Base-by-base conservation (phyloP, 2,888 invertebrate genomes). In the Drosophila koepferae region DNA sequence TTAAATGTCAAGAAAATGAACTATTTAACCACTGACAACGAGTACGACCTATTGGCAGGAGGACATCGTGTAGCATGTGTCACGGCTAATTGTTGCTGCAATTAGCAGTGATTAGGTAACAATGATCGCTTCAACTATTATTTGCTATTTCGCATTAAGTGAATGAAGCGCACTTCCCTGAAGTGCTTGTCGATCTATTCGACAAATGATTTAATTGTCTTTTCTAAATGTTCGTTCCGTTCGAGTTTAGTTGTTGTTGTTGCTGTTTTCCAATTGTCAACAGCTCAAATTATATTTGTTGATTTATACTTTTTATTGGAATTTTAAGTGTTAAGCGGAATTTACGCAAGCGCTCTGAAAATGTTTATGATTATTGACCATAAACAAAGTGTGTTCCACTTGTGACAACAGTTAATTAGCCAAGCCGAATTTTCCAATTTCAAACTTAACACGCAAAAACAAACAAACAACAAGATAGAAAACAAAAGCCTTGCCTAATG, bases 101-200 rank as follows among this genome's bases (percentile, higher is more conserved):
- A 82, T 85, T 83, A 86, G 70, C 90, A 67, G 43, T 69, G 67
- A 82, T 87, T 82, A 64, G 31, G 40, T 16, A 51, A 58, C 64
- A 80, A 82, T 85, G 86, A 72, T n/a, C 55, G 59, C 28, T 55
- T 65, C 46, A 62, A 72, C 65, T 44, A 31, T 14, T 56, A n/a
- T n/a, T 36, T 41, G 10, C 40, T 14, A 18, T 5, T 14, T 7
- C 6, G 18, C 7, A 34, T 34, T 14, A 16, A 23, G 5, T 9
- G 7, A 38, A 8, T 9, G 10, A 40, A 38, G 4, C 56, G 59
- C 23, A 71, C n/a, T 76, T 49, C 14, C 23, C 36, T 40, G 41
- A 56, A 51, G 41, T 9, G 38, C 28, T 51, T 51, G 18, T 56
- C 18, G 10, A 20, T 10, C 4, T n/a, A 31, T 59, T 63, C 18